Conservation (phyloP, 2,113 vertebrate genomes). For the Prolemur simus region DNA sequence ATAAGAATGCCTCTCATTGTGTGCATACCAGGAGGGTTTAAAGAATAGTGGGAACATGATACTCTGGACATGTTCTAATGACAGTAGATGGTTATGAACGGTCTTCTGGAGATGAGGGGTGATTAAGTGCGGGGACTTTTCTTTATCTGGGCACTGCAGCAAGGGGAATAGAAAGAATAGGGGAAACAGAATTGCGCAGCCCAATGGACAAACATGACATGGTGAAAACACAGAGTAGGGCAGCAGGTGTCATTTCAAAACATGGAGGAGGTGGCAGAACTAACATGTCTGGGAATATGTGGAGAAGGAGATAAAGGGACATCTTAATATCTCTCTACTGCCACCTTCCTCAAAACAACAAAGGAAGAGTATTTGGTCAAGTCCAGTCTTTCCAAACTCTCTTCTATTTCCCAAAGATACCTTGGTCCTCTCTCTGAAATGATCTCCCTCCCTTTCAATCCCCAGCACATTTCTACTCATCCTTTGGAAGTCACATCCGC, state of each 20-base stretch:
- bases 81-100: background rate
- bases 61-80: background rate
- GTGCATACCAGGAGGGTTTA: background rate
- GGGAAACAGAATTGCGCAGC: background rate
- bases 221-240: background rate
- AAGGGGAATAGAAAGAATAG: background rate
- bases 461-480: background rate
- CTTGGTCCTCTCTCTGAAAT: background rate
- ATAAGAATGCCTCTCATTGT: background rate
- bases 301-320: background rate
- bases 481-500: background rate
- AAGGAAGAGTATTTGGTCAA: background rate
- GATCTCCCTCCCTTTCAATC: background rate
- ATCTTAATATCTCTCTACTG: background rate
- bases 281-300: background rate
- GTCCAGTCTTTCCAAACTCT: background rate
- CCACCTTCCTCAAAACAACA: background rate
- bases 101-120: background rate
- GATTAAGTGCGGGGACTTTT: background rate
- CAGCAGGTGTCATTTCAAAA: background rate
- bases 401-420: background rate
- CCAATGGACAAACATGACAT: background rate
- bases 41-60: background rate
- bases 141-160: background rate
- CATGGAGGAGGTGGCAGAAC: background rate